Base-by-base conservation (phyloP, 1,140 invertebrate species). In the Caligus rogercresseyi region DNA sequence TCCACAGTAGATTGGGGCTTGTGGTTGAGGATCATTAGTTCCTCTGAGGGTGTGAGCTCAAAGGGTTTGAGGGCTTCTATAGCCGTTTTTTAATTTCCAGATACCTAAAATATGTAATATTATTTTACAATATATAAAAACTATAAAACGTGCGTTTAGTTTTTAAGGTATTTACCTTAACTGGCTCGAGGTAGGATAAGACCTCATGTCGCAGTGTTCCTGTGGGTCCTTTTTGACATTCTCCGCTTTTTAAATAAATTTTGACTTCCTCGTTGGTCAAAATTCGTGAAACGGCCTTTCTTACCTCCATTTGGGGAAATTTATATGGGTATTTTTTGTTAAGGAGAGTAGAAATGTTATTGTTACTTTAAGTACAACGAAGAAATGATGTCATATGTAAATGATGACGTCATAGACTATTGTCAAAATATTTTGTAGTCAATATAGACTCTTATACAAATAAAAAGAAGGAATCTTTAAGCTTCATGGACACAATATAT, bases 1-100 rank as follows among this genome's bases (percentile, higher is more conserved):
- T 56, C 54, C 15, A 56, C 54, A 25, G 54, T 18, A 20, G 54
- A 56, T 14, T 56, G n/a, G n/a, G 54, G 54, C 4, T 21, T 25
- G 20, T 56, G 54, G 14, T 56, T 56, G n/a, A 56, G n/a, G 20
- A 56, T 56, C 16, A 21, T 20, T 15, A 56, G 24, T 20, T 21
- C 16, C 20, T 56, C 54, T n/a, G 54, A 56, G 19, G 20, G 54
- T 4, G 19, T 56, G n/a, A 56, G 24, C 15, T 21, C 19, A 18
- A 56, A 56, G 54, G 54, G 20, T 56, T 56, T 56, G 15, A 56
- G 4, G 20, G 54, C 54, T 18, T 56, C 20, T 1, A 16, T 18
- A 43, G 31, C 31, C n/a, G 7, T n/a, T 43, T 43, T 43, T 43
- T 11, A 43, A 43, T n/a, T 43, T 11, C n/a, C 31, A n/a, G n/a